Conservation (phyloP, 2,888 invertebrate species). For the Diarsia brunnea region DNA sequence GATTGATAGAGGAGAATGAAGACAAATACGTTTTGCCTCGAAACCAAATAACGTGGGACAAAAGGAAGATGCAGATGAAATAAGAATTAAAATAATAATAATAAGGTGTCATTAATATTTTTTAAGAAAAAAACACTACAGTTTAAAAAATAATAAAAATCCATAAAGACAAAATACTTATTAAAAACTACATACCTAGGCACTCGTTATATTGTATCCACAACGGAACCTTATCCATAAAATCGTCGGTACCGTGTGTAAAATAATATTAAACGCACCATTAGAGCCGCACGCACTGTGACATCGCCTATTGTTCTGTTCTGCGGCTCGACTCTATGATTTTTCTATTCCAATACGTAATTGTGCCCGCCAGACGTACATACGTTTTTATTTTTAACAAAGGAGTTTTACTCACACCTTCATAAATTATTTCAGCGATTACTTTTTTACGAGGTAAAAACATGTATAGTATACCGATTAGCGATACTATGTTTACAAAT, state of each 20-base stretch:
- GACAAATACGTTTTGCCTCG: no score
- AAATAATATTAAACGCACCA: slow-evolving; percentile 86
- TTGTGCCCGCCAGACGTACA: slow-evolving; percentile 49
- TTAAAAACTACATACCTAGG: background rate
- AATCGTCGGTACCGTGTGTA: slow-evolving; percentile 73
- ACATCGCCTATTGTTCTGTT: slow-evolving; percentile 83
- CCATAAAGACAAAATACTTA: background rate
- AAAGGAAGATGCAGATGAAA: no score
- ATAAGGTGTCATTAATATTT: background rate
- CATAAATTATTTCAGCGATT: background rate
- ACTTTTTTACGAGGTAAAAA: background rate
- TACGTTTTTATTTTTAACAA: slow-evolving; percentile 19
- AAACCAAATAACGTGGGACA: no score
- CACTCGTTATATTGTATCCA: background rate
- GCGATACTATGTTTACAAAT: background rate
- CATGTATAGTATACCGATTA: background rate
- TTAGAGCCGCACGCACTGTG: slow-evolving; percentile 83
- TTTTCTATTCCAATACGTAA: slow-evolving; percentile 61
- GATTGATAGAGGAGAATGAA: no score
- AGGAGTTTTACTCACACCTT: background rate
- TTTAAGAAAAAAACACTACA: background rate
- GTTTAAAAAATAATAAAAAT: background rate
- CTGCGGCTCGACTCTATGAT: slow-evolving; percentile 72
- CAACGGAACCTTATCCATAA: background rate
- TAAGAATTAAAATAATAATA: background rate